These are phyloP conservation scores for Hoplostethus mediterraneus DNA, from an alignment of 2,797 vertebrate species.

Conservation along the genomic window DNA sequence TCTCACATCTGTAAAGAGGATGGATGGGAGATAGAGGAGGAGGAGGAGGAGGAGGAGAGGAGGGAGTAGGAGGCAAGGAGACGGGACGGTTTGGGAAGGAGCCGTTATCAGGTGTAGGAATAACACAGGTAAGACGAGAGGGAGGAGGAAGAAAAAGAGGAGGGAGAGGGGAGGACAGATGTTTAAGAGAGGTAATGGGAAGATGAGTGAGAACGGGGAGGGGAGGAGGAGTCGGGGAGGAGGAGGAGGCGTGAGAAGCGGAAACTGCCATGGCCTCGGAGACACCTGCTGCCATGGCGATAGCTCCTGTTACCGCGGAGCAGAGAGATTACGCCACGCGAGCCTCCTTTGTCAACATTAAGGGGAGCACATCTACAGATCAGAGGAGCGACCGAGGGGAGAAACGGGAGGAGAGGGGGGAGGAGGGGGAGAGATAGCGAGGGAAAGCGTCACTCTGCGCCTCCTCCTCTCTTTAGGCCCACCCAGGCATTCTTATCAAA, in stretches of 20 bases:
- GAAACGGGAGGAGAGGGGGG: conserved; percentile 43
- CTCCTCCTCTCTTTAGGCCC: conserved; percentile 28
- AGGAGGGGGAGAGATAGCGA: conserved; percentile 46
- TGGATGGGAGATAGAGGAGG: too few relatives aligned
- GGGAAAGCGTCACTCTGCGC: conserved; percentile 24
- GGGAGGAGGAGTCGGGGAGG: neutral
- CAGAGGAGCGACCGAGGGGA: conserved; percentile 17
- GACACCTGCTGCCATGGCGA: conserved; percentile 26
- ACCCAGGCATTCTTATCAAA: conserved; percentile 46
- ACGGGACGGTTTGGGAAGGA: too few relatives aligned
- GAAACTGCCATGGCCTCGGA: conserved; percentile 18
- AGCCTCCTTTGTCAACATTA: conserved; percentile 66
- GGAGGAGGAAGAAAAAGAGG: neutral
- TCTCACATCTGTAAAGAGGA: neutral
- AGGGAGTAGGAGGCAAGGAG: neutral
- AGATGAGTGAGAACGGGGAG: conserved; percentile 18
- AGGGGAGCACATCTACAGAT: conserved; percentile 51
- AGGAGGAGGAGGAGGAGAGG: too few relatives aligned
- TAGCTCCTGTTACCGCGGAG: conserved; percentile 49
- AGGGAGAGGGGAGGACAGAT: conserved; percentile 9
- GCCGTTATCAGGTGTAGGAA: neutral
- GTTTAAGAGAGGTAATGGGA: conserved; percentile 16
- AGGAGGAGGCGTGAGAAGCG: neutral
- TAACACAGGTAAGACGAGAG: neutral
- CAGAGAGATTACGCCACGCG: conserved; percentile 66